A percentile compares a stretch with the other conserved stretches of the same genome.
Conservation (phyloP, 37 sponge, comb jelly and placozoan species). For the Dysidea cf. avara region DNA sequence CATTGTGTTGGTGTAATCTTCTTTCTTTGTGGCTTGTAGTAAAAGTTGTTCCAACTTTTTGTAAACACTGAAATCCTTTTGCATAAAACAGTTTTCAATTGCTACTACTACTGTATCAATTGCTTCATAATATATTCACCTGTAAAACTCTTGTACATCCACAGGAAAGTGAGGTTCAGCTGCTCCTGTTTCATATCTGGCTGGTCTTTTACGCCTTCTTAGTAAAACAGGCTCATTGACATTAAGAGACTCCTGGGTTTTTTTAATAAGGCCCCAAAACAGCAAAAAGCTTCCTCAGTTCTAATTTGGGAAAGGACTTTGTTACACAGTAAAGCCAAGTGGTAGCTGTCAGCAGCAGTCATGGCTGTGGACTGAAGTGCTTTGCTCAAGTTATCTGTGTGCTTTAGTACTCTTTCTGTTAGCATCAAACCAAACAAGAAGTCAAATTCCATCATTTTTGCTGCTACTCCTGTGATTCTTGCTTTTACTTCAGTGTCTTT, state of each 20-base stretch:
- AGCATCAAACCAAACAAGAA: constrained; percentile 32
- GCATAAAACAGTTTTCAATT: background rate
- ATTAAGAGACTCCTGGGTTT: background rate
- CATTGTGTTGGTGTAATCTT: too few relatives aligned
- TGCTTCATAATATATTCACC: constrained; percentile 1
- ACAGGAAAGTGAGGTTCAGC: background rate
- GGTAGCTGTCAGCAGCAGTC: constrained; percentile 19
- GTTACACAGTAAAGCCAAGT: constrained; percentile 1
- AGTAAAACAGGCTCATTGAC: constrained; percentile 29
- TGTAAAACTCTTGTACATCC: background rate
- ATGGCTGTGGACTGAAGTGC: constrained; percentile 19
- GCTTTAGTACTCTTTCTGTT: constrained; percentile 17
- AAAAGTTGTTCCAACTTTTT: background rate
- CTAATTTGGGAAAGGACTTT: background rate
- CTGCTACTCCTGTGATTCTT: constrained; percentile 30
- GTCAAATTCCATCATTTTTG: constrained; percentile 19
- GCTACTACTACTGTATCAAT: background rate
- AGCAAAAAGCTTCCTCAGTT: constrained; percentile 3
- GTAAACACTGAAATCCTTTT: background rate
- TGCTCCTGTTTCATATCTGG: background rate
- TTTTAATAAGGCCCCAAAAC: constrained; percentile 25
- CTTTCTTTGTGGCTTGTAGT: background rate
- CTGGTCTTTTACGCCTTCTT: background rate
- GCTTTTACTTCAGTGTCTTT: constrained; percentile 35
- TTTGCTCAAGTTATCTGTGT: constrained; percentile 31